Evolutionary conservation across 2,113 vertebrate genomes (phyloP).

Genomic region (Nycticryphes semicollaris): DNA sequence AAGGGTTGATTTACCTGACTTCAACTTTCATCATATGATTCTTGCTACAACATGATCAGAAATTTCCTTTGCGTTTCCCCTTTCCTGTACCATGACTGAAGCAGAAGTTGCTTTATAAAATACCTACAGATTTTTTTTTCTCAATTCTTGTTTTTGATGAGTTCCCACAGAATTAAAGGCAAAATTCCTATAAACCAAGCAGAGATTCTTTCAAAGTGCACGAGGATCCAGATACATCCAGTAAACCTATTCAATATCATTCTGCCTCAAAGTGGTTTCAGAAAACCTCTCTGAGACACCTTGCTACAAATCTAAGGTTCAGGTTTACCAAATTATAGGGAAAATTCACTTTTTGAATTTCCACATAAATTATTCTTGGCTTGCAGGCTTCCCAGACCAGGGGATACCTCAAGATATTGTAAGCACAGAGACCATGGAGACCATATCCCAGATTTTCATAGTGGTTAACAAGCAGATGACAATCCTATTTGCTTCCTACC

Average conservation of each 20-base stretch:
- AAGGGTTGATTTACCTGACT: background rate
- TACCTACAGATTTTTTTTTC: background rate
- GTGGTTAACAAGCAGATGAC: background rate
- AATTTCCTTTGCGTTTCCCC: background rate
- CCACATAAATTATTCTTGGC: background rate
- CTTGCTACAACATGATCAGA: background rate
- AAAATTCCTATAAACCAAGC: background rate
- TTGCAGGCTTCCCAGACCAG: background rate
- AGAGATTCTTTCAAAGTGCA: background rate
- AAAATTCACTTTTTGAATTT: background rate
- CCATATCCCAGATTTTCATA: background rate
- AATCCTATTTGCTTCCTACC: background rate
- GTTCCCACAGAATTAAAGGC: background rate
- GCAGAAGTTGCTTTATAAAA: background rate
- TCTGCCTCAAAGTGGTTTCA: background rate
- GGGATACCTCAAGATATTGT: background rate
- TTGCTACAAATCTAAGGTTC: background rate
- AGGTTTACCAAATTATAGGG: background rate
- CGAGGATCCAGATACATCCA: background rate
- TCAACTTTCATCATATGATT: background rate
- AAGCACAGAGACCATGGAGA: background rate
- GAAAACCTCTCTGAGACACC: background rate
- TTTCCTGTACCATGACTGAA: background rate
- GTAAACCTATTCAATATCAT: background rate
- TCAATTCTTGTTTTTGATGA: background rate